These are phyloP conservation scores for Ornithoptera priamus DNA, from an alignment of 2,888 invertebrate species.

Conservation along the genomic window DNA sequence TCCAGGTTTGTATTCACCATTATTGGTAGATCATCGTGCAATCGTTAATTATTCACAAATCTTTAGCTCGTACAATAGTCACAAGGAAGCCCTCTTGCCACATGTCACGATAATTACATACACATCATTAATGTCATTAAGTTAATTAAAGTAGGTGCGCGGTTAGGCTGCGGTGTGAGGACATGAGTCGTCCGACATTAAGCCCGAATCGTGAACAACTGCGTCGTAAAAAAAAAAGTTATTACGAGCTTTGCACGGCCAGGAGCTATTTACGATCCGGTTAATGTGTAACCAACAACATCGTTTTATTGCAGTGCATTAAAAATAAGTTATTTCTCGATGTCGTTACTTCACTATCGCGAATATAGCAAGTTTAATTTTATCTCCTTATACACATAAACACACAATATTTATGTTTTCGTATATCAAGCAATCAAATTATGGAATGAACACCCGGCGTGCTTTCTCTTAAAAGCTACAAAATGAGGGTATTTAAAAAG, in stretches of 20 bases:
- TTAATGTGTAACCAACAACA: slow-evolving; percentile 8
- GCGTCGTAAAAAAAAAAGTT: slow-evolving; percentile 11
- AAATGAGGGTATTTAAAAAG: too few species aligned
- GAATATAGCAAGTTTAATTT: too few species aligned
- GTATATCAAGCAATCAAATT: too few species aligned
- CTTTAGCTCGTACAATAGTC: background rate
- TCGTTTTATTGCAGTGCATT: slow-evolving; percentile 14
- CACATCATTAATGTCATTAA: slow-evolving; percentile 23
- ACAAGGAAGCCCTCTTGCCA: background rate
- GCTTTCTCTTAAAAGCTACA: too few species aligned
- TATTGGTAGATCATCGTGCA: too few species aligned
- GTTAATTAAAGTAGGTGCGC: slow-evolving; percentile 2
- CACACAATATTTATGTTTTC: too few species aligned
- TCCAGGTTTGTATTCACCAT: too few species aligned
- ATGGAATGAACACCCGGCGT: too few species aligned
- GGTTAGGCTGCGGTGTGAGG: slow-evolving; percentile 8
- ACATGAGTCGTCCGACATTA: background rate
- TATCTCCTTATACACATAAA: too few species aligned
- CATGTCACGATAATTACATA: background rate
- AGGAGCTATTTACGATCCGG: slow-evolving; percentile 4
- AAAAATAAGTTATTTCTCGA: slow-evolving; percentile 8
- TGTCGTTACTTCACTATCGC: background rate
- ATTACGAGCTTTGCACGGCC: slow-evolving; percentile 6
- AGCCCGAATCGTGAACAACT: slow-evolving; percentile 20
- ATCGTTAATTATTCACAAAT: background rate